Base-by-base conservation (phyloP, 2,797 vertebrate genomes). In the Lophotriccus pileatus region DNA sequence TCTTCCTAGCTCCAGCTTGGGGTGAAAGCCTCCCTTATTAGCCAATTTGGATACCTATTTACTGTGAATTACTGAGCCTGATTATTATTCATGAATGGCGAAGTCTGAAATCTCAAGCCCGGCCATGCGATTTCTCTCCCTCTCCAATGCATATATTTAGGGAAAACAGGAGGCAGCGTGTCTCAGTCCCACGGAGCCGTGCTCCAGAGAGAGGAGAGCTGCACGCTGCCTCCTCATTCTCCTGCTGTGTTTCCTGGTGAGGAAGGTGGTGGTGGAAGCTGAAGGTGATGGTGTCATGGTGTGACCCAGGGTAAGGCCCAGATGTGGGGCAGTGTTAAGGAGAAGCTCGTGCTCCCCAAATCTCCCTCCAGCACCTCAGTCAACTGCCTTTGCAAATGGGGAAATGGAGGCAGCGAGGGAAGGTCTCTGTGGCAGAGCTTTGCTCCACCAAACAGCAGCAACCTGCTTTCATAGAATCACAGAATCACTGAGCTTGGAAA, bases 11-110 rank as follows among this genome's bases (percentile, higher is more conserved):
- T 97, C 93, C 79, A 39, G 96, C 97, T 96, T 97, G 97, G 97
- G 98, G 98, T 97, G 98, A 98, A 96, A 98, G 95, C 96, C 90
- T 97, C 95, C 93, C 97, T 97, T 97, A 97, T 98, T 97, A 98
- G 98, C 95, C 97, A 98, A 96, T 98, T 96, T 98, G 97, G 97
- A 95, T 97, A 97, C 90, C 96, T 96, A 96, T 98, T 98, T 96
- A 93, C 97, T 96, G 97, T 83, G 97, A 97, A 97, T 98, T 97
- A 97, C 97, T 93, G 70, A 95, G 96, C 94, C 97, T 98, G 97
- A 97, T 98, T 98, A 98, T 97, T 98, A 98, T 97, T 98, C 98
- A 98, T 96, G 97, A 97, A 94, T 73, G 80, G 96, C 21, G 82
- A 85, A 91, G 87, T 89, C 96, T 94, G 95, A 97, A 95, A 92